Evolutionary conservation across 2,888 invertebrate genomes (phyloP).

Genomic region (Rhagonycha lutea): DNA sequence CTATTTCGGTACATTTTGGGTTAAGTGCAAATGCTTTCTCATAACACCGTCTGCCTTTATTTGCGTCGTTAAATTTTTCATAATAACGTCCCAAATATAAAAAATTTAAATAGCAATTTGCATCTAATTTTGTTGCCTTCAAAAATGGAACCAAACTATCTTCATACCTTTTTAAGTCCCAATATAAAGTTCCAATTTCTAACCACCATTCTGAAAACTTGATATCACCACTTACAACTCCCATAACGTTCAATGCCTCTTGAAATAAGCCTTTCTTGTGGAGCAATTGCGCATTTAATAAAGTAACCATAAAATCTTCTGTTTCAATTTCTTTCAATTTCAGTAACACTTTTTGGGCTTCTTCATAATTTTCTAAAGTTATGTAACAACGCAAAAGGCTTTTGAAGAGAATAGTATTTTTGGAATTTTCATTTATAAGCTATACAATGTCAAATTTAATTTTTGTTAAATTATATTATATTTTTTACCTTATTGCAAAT

Average conservation of each 20-base stretch:
- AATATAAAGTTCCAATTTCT: conserved; percentile 65
- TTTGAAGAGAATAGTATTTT: not conserved
- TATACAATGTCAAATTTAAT: not conserved
- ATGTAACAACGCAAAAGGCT: conserved; percentile 45
- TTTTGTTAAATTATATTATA: not conserved
- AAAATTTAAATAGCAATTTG: conserved; percentile 76
- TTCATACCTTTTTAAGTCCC: conserved; percentile 62
- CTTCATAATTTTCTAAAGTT: conserved; percentile 49
- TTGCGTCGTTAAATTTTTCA: conserved; percentile 64
- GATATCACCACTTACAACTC: conserved; percentile 47
- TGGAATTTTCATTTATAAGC: conserved; percentile 11
- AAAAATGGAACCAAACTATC: conserved; percentile 67
- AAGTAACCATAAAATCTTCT: conserved; percentile 40
- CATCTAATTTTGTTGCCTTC: conserved; percentile 71
- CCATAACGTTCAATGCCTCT: conserved; percentile 62
- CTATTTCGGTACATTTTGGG: conserved; percentile 67
- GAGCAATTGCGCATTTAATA: conserved; percentile 59
- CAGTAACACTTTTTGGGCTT: conserved; percentile 49
- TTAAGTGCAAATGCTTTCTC: conserved; percentile 81
- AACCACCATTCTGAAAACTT: conserved; percentile 60
- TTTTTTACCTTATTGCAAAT: conserved; percentile 50
- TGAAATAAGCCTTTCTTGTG: conserved; percentile 58
- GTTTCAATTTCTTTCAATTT: conserved; percentile 45
- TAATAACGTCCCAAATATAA: conserved; percentile 79
- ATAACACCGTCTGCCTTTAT: conserved; percentile 80